Percentiles rank a stretch among this genome's conserved stretches.
Evolutionary conservation across 2,797 vertebrate species (phyloP).

Genomic region (Acipenser oxyrinchus): DNA sequence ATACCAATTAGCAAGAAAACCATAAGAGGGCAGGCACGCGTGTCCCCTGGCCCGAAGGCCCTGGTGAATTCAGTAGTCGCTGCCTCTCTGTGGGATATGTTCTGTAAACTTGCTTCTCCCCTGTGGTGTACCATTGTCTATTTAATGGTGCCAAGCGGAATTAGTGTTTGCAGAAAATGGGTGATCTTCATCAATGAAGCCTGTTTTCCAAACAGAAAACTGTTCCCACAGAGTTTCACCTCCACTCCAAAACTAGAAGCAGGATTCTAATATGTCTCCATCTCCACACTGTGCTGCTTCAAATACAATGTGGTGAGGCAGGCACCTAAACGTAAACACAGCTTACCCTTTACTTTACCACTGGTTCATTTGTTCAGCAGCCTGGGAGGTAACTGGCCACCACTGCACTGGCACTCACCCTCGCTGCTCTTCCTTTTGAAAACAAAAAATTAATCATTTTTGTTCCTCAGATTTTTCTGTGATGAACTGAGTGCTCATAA

Average conservation of each 20-base stretch:
- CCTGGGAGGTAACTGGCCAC: conserved; percentile 30
- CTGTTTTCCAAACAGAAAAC: conserved; percentile 25
- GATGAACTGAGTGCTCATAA: too few species aligned
- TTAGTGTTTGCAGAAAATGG: conserved; percentile 34
- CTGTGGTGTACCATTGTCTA: conserved; percentile 26
- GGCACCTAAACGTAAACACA: conserved; percentile 35
- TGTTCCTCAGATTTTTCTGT: too few species aligned
- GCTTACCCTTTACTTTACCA: conserved; percentile 34
- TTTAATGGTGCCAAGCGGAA: conserved; percentile 28
- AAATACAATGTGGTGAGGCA: conserved; percentile 25
- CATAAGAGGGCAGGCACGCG: conserved; percentile 6
- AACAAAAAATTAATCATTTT: neutral
- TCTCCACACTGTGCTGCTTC: conserved; percentile 20
- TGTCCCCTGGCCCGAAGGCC: conserved; percentile 26
- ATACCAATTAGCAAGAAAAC: conserved; percentile 20
- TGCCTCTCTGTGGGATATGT: conserved; percentile 12
- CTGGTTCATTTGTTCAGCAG: conserved; percentile 38
- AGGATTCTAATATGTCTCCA: conserved; percentile 15
- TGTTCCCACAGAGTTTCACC: conserved; percentile 26
- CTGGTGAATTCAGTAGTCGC: conserved; percentile 29
- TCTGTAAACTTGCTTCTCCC: conserved; percentile 20
- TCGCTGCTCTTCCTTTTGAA: conserved; percentile 3
- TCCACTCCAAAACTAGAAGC: conserved; percentile 12
- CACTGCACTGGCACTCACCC: conserved; percentile 24
- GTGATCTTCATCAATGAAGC: conserved; percentile 38